Evolutionary conservation across 2,797 vertebrate genomes (phyloP).

Genomic region (Ataeniobius toweri): DNA sequence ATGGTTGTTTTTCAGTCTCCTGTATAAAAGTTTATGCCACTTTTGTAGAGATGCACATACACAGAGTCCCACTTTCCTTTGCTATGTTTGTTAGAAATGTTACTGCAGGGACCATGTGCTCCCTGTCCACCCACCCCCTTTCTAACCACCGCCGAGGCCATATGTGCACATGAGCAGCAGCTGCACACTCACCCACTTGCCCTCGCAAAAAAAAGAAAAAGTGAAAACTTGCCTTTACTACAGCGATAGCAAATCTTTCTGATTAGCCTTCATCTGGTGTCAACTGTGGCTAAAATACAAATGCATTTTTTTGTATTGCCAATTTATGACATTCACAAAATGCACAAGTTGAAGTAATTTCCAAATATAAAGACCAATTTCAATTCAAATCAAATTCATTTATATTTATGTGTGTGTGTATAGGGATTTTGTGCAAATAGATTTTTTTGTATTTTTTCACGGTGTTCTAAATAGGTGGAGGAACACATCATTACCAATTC

Average conservation of each 20-base stretch:
- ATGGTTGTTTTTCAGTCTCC: background rate
- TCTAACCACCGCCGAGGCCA: conserved; percentile 58
- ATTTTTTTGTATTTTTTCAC: background rate
- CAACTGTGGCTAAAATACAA: background rate
- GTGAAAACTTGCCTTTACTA: conserved; percentile 51
- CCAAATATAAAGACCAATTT: background rate
- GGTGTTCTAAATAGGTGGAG: conserved; percentile 21
- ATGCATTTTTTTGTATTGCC: background rate
- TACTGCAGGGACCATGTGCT: conserved; percentile 70
- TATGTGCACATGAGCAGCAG: conserved; percentile 75
- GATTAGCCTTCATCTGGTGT: conserved; percentile 20
- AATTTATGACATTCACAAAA: background rate
- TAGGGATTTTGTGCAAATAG: background rate
- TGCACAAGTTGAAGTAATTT: background rate
- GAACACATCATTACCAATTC: conserved; percentile 26
- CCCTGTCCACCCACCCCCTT: conserved; percentile 30
- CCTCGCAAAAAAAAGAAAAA: conserved; percentile 56
- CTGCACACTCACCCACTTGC: conserved; percentile 71
- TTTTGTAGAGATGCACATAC: conserved; percentile 19
- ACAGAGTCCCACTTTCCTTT: conserved; percentile 28
- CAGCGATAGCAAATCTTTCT: conserved; percentile 31
- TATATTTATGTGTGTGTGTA: background rate
- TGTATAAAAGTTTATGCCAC: conserved; percentile 3
- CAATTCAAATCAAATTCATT: background rate
- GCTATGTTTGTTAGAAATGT: conserved; percentile 45